Percentiles rank a stretch among this genome's conserved stretches.
Conservation (phyloP, 2,113 vertebrate species). For the Carollia perspicillata region DNA sequence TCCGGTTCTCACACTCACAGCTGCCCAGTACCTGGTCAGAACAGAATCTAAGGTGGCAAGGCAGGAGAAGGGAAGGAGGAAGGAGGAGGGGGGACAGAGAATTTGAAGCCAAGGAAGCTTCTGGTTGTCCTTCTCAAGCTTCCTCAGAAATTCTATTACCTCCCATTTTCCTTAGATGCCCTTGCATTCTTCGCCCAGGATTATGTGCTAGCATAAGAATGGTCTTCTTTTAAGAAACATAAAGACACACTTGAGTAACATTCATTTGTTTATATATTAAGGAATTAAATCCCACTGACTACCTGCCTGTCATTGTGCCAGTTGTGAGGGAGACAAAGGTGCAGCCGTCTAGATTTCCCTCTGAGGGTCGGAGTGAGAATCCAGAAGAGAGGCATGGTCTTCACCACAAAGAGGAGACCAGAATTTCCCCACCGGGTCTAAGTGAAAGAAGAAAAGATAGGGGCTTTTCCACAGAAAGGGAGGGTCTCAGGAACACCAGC, state of each 20-base stretch:
- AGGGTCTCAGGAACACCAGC: background rate
- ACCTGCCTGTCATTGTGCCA: background rate
- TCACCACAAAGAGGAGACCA: background rate
- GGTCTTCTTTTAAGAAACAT: background rate
- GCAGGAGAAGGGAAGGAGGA: background rate
- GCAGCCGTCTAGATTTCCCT: background rate
- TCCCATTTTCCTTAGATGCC: background rate
- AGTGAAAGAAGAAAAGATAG: background rate
- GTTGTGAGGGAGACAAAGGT: background rate
- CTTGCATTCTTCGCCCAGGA: background rate
- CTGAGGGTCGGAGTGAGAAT: background rate
- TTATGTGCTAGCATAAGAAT: background rate
- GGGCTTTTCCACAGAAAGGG: background rate
- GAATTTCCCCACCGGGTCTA: background rate
- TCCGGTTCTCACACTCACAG: background rate
- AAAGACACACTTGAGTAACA: background rate
- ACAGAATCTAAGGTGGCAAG: background rate
- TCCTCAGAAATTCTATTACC: background rate
- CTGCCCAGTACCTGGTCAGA: background rate
- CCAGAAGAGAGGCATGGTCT: background rate
- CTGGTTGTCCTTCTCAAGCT: background rate
- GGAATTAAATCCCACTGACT: background rate
- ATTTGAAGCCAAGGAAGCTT: background rate
- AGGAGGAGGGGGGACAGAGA: background rate
- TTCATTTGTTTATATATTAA: background rate